These are phyloP conservation scores for Cygnus atratus DNA, from an alignment of 2,113 vertebrate genomes.

Conservation along the genomic window DNA sequence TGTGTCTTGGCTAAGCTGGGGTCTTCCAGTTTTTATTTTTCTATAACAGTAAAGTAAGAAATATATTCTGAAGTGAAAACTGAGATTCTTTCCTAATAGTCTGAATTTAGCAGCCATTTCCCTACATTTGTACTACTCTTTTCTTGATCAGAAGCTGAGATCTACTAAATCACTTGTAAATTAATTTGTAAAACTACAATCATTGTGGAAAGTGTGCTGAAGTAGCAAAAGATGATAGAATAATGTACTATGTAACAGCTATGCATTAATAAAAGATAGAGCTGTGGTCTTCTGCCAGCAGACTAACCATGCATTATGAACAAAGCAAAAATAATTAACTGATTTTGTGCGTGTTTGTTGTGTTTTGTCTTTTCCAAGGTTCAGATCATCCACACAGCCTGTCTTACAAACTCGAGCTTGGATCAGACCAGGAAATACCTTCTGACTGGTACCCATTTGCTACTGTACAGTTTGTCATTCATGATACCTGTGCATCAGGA, in stretches of 20 bases:
- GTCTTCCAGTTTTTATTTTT: background rate
- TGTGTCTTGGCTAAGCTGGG: background rate
- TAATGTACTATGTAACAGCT: background rate
- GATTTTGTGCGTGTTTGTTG: background rate
- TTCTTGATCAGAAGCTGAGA: background rate
- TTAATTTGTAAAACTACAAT: background rate
- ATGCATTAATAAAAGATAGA: background rate
- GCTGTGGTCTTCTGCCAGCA: background rate
- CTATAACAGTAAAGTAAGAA: background rate
- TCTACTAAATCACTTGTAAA: background rate
- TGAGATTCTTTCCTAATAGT: background rate
- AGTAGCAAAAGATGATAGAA: background rate
- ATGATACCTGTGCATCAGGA: slow-evolving; percentile 83
- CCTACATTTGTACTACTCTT: background rate
- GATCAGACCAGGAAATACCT: slow-evolving; percentile 95
- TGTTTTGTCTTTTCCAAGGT: slow-evolving; percentile 72
- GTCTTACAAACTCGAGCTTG: slow-evolving; percentile 93
- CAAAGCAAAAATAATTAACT: background rate
- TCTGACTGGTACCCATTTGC: slow-evolving; percentile 92
- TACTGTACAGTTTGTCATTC: slow-evolving; percentile 87
- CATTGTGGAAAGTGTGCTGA: background rate
- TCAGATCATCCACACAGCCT: slow-evolving; percentile 92
- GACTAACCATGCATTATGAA: background rate
- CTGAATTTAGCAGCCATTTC: background rate
- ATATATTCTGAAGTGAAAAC: background rate